phyloP scores from a whole-genome alignment of 2,888 invertebrate species.

The Coremacera marginata region DNA sequence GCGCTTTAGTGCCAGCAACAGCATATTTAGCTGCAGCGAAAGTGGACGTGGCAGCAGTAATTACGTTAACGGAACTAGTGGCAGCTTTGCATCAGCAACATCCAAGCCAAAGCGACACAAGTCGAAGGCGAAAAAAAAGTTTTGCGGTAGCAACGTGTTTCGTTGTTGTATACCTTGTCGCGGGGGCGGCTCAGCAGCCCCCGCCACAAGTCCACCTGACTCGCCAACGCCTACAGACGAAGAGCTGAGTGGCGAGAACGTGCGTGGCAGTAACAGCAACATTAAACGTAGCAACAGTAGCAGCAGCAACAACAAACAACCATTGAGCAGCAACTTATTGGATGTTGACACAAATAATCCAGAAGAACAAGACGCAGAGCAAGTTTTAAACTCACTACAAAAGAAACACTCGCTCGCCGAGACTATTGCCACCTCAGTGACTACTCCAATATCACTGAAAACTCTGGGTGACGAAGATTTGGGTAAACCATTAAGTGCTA shows the following conservation, averaged over 20 bases:
- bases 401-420: conserved; percentile 64
- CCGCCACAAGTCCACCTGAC: conserved; percentile 72
- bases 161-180: conserved; percentile 88
- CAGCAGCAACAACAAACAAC: not conserved
- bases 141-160: conserved; percentile 79
- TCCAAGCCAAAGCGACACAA: conserved; percentile 56
- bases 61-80: conserved; percentile 51
- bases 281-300: conserved; percentile 19
- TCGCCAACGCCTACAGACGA: conserved; percentile 64
- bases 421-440: conserved; percentile 62
- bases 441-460: conserved; percentile 63
- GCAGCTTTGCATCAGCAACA: conserved; percentile 41
- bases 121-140: conserved; percentile 66
- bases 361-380: conserved; percentile 35
- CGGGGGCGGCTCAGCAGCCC: conserved; percentile 81
- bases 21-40: conserved; percentile 46
- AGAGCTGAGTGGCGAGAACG: conserved; percentile 45
- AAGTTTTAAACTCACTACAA: conserved; percentile 31
- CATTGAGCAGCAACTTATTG: conserved; percentile 25
- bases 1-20: conserved; percentile 56
- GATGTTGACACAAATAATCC: not conserved
- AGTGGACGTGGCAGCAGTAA: conserved; percentile 52
- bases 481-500: conserved; percentile 58
- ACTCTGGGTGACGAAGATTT: conserved; percentile 59
- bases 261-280: conserved; percentile 28